Conservation (phyloP, 2,888 invertebrate genomes). For the Eumacrocentrus americanus region DNA sequence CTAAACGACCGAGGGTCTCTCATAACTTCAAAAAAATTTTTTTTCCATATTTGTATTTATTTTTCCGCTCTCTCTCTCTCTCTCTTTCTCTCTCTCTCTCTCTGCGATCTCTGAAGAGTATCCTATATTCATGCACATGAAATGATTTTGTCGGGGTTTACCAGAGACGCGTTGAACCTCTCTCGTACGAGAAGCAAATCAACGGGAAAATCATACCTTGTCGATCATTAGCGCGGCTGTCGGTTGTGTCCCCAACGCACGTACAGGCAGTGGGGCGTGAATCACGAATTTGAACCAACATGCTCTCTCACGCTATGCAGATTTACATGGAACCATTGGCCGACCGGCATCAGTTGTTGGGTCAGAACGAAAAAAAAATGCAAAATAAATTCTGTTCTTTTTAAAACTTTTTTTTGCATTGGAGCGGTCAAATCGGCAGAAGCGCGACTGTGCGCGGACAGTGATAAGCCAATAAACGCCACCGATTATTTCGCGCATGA, state of each 20-base stretch:
- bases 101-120: no score
- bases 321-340: conserved; percentile 22
- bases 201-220: conserved; percentile 14
- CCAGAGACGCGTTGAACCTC: conserved; percentile 1
- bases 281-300: conserved; percentile 13
- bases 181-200: conserved; percentile 8
- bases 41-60: conserved; percentile 1
- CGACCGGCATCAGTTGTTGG: background rate
- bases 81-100: no score
- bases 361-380: conserved; percentile 5
- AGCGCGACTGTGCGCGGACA: conserved; percentile 30
- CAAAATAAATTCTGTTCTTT: background rate
- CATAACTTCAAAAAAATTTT: conserved; percentile 16
- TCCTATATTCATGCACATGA: background rate
- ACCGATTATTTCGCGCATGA: conserved; percentile 40
- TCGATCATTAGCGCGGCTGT: background rate
- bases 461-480: conserved; percentile 42
- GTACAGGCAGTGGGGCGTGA: conserved; percentile 3
- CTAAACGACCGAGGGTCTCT: conserved; percentile 28
- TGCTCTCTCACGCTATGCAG: conserved; percentile 7
- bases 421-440: conserved; percentile 21
- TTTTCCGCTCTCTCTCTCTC: conserved; percentile 10
- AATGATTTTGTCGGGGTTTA: conserved; percentile 6
- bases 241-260: background rate
- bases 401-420: background rate